These are phyloP conservation scores for Saccostrea echinata DNA, from an alignment of 1,140 invertebrate genomes.

Conservation along the genomic window DNA sequence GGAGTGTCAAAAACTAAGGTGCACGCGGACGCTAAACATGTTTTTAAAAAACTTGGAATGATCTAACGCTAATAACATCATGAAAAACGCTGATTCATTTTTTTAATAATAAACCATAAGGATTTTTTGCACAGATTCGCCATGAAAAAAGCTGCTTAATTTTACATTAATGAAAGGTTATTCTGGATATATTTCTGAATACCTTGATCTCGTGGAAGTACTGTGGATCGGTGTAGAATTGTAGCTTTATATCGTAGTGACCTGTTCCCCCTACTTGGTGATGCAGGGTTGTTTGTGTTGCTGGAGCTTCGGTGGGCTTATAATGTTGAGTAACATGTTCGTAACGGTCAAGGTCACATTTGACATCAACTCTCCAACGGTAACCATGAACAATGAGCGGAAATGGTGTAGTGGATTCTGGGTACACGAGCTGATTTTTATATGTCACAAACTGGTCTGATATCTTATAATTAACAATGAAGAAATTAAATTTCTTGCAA, in stretches of 20 bases:
- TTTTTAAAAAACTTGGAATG: no score
- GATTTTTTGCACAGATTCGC: no score
- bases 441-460: conserved; percentile 41
- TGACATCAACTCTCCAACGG: conserved; percentile 46
- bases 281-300: neutral
- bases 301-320: conserved; percentile 33
- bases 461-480: neutral
- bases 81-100: no score
- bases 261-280: conserved; percentile 29
- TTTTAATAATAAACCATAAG: no score
- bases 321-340: conserved; percentile 40
- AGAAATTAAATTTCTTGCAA: neutral
- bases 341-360: conserved; percentile 37
- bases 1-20: no score
- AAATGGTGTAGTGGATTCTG: conserved; percentile 42
- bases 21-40: no score
- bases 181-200: no score
- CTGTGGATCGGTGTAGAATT: conserved; percentile 45
- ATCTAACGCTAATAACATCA: no score
- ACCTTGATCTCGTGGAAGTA: conserved; percentile 47
- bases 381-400: conserved; percentile 46
- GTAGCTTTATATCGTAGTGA: conserved; percentile 40
- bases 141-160: no score
- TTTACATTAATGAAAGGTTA: no score
- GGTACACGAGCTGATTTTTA: conserved; percentile 46